A percentile compares a stretch with the other conserved stretches of the same genome.
phyloP scores from a whole-genome alignment of 2,797 vertebrate genomes.

The Chiloscyllium punctatum region DNA sequence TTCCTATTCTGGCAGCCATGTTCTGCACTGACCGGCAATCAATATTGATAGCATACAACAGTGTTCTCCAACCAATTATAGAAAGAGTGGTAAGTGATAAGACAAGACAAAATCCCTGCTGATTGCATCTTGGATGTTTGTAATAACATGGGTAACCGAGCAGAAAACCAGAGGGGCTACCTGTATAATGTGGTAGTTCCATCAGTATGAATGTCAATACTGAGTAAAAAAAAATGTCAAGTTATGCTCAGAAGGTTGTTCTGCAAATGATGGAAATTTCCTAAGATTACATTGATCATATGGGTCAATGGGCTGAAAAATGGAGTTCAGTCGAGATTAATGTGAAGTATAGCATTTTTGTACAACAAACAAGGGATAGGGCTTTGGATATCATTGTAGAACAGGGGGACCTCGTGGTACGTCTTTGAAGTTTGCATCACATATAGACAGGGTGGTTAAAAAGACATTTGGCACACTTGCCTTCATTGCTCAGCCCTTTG shows the following conservation, averaged over 20 bases:
- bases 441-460: too few relatives aligned
- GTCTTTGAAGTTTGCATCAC: too few relatives aligned
- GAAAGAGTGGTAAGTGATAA: slow-evolving; percentile 76
- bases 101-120: background rate
- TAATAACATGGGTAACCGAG: background rate
- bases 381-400: too few relatives aligned
- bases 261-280: background rate
- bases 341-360: too few relatives aligned
- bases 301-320: too few relatives aligned
- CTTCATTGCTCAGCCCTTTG: too few relatives aligned
- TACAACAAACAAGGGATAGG: too few relatives aligned
- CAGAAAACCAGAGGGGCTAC: background rate
- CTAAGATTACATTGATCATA: too few relatives aligned
- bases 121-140: background rate
- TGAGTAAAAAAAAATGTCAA: background rate
- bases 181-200: slow-evolving; percentile 44
- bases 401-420: too few relatives aligned
- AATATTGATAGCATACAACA: slow-evolving; percentile 80
- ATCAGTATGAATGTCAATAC: slow-evolving; percentile 4
- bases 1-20: slow-evolving; percentile 77
- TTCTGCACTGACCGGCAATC: slow-evolving; percentile 67
- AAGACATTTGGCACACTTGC: too few relatives aligned
- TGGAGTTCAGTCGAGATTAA: too few relatives aligned
- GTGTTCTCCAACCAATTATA: slow-evolving; percentile 78
- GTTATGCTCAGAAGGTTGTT: background rate